Percentiles rank a stretch among this genome's conserved stretches.
phyloP scores from a whole-genome alignment of 2,888 invertebrate species.

The Helicoverpa assulta region DNA sequence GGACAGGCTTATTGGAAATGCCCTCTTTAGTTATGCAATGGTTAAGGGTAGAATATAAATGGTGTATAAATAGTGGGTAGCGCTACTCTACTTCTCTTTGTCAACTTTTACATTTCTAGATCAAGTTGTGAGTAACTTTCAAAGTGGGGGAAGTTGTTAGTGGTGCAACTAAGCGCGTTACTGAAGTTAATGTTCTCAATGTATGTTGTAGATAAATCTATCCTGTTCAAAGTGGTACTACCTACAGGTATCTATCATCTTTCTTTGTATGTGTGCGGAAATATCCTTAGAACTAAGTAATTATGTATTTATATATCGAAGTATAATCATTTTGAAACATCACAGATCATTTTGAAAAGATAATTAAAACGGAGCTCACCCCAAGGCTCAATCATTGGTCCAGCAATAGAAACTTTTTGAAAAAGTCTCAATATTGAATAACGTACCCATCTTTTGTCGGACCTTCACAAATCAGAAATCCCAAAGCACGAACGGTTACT shows the following conservation, averaged over 20 bases:
- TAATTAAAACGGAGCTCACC: constrained; percentile 28
- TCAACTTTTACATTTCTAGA: constrained; percentile 35
- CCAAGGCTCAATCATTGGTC: constrained; percentile 7
- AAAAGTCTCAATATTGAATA: not conserved
- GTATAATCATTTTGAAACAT: constrained; percentile 33
- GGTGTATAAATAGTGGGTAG: not conserved
- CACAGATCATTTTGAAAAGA: constrained; percentile 15
- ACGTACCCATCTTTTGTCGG: constrained; percentile 2
- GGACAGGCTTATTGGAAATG: not conserved
- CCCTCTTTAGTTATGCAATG: not conserved
- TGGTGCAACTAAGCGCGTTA: constrained; percentile 4
- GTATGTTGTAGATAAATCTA: not conserved
- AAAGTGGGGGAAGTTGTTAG: constrained; percentile 1
- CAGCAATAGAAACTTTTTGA: constrained; percentile 6
- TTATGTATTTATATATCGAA: not conserved
- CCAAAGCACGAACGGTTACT: constrained; percentile 11
- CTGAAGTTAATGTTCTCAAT: not conserved
- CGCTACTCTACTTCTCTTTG: not conserved
- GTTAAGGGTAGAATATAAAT: not conserved
- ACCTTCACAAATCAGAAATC: constrained; percentile 19
- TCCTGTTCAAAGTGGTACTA: not conserved
- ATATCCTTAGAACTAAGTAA: not conserved
- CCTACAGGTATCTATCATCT: not conserved
- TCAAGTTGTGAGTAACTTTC: constrained; percentile 27
- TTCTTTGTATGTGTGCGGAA: not conserved